phyloP scores from a whole-genome alignment of 2,888 invertebrate genomes.

The Epirrita christyi region DNA sequence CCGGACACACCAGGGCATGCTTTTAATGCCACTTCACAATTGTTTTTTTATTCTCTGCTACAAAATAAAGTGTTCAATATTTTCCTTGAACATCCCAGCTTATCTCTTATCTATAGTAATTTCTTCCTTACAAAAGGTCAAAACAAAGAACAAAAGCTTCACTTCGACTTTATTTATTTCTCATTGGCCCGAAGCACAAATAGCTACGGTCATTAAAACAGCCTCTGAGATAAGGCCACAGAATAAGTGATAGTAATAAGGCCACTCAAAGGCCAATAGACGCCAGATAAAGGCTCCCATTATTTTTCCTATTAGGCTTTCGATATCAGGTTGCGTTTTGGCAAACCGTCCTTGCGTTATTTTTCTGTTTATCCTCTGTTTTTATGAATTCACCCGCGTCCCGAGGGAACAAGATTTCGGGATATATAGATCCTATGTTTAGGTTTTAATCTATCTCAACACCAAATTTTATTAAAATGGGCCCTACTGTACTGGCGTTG shows the following conservation, averaged over 20 bases:
- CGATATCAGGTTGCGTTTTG: conserved; percentile 33
- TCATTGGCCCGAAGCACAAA: conserved; percentile 25
- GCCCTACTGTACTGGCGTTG: no score
- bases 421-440: no score
- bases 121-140: conserved; percentile 23
- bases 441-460: no score
- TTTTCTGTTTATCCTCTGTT: neutral
- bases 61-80: conserved; percentile 8
- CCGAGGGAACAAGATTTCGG: no score
- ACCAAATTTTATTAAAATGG: no score
- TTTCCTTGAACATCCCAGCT: neutral
- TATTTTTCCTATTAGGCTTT: conserved; percentile 44
- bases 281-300: conserved; percentile 40
- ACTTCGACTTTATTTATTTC: conserved; percentile 26
- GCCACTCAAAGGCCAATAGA: conserved; percentile 39
- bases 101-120: conserved; percentile 23
- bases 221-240: conserved; percentile 28
- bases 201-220: conserved; percentile 31
- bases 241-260: conserved; percentile 23
- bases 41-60: conserved; percentile 3
- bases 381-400: neutral
- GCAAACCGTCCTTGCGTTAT: conserved; percentile 4
- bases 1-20: no score
- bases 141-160: conserved; percentile 22
- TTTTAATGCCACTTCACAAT: neutral